Percentiles rank a stretch among this genome's conserved stretches.
Evolutionary conservation across 2,113 vertebrate genomes (phyloP).

Genomic region (Colinus virginianus): DNA sequence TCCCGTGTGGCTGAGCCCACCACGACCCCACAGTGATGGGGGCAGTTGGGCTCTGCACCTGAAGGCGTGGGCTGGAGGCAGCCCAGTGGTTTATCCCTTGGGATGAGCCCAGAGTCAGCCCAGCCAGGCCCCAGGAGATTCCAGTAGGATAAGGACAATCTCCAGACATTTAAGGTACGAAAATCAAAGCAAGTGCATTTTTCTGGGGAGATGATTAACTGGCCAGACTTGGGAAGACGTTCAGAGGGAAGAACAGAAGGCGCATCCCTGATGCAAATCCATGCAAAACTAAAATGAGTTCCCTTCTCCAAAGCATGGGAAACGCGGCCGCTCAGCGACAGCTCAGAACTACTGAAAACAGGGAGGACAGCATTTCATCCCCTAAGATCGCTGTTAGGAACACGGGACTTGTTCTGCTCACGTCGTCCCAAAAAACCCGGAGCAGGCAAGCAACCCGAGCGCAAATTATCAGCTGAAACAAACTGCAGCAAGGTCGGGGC

Average conservation of each 20-base stretch:
- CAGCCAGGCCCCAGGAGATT: neutral
- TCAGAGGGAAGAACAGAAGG: neutral
- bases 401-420: neutral
- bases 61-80: neutral
- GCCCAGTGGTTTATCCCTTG: neutral
- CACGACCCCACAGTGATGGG: rapidly evolving
- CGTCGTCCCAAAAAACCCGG: neutral
- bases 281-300: neutral
- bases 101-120: neutral
- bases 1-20: neutral
- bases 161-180: neutral
- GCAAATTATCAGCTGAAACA: neutral
- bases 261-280: neutral
- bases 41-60: neutral
- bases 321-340: neutral
- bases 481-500: neutral
- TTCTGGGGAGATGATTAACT: neutral
- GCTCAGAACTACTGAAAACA: neutral
- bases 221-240: neutral
- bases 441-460: neutral
- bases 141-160: neutral
- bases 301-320: neutral
- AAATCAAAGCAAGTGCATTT: neutral
- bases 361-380: neutral
- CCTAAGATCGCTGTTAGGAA: neutral